These are phyloP conservation scores for Pica pica DNA, from an alignment of 2,113 vertebrate genomes.

Conservation along the genomic window DNA sequence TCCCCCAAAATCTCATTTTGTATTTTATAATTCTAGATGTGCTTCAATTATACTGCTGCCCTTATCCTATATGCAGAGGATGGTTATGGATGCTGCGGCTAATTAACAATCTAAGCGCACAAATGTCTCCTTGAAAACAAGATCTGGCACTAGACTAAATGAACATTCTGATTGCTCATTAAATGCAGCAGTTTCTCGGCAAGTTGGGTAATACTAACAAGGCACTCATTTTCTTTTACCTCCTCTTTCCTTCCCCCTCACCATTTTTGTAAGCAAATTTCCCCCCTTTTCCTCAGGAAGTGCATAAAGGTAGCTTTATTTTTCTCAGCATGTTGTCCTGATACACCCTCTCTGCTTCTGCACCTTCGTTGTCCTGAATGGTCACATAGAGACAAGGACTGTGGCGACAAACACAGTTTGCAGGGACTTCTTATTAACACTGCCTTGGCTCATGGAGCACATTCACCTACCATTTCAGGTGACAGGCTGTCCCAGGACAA, in stretches of 20 bases:
- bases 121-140: conserved; percentile 53
- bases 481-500: not conserved
- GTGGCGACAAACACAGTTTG: not conserved
- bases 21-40: conserved; percentile 8
- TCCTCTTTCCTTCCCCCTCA: not conserved
- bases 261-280: not conserved
- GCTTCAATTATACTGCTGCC: not conserved
- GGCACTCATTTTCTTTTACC: not conserved
- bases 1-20: not conserved
- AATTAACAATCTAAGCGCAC: conserved; percentile 12
- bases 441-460: not conserved
- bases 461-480: not conserved
- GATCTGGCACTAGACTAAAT: conserved; percentile 50
- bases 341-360: not conserved
- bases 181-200: conserved; percentile 20
- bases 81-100: conserved; percentile 21
- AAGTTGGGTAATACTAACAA: not conserved
- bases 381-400: fast-evolving
- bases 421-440: not conserved
- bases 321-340: not conserved
- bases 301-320: not conserved
- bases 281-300: not conserved
- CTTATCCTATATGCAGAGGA: not conserved
- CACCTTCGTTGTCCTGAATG: not conserved
- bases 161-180: conserved; percentile 58